Percentiles rank a stretch among this genome's conserved stretches.
phyloP scores from a whole-genome alignment of 2,888 invertebrate species.

The Unio pictorum region DNA sequence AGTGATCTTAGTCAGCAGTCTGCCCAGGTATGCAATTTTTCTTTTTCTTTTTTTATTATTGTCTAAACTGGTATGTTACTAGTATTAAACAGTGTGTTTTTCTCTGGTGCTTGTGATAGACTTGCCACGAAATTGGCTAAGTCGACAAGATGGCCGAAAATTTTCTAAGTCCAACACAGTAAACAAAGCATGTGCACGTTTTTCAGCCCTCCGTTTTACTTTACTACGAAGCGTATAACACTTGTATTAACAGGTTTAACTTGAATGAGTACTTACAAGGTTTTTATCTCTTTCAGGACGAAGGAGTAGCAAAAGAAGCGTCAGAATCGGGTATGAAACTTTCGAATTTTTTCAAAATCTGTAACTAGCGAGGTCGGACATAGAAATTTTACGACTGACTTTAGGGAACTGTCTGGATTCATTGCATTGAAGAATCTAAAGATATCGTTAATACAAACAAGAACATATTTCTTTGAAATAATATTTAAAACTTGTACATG shows the following conservation, averaged over 20 bases:
- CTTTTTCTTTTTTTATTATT: conserved; percentile 1
- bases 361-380: too few species aligned
- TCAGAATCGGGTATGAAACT: conserved; percentile 34
- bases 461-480: too few species aligned
- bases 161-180: conserved; percentile 57
- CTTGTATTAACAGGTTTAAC: too few species aligned
- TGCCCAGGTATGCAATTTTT: conserved; percentile 23
- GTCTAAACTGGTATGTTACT: neutral
- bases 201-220: too few species aligned
- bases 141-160: conserved; percentile 65
- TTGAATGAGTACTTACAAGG: conserved; percentile 1
- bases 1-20: conserved; percentile 23
- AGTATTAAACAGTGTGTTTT: neutral
- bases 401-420: too few species aligned
- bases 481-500: too few species aligned
- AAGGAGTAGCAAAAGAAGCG: conserved; percentile 18
- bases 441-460: too few species aligned
- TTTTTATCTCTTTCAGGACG: conserved; percentile 28
- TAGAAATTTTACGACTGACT: too few species aligned
- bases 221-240: too few species aligned
- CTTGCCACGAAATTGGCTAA: conserved; percentile 41
- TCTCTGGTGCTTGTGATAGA: neutral
- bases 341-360: neutral
- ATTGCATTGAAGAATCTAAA: too few species aligned
- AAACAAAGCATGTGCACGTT: too few species aligned